These are phyloP conservation scores for Mellilla xanthometata DNA, from an alignment of 2,888 invertebrate genomes.

Conservation along the genomic window DNA sequence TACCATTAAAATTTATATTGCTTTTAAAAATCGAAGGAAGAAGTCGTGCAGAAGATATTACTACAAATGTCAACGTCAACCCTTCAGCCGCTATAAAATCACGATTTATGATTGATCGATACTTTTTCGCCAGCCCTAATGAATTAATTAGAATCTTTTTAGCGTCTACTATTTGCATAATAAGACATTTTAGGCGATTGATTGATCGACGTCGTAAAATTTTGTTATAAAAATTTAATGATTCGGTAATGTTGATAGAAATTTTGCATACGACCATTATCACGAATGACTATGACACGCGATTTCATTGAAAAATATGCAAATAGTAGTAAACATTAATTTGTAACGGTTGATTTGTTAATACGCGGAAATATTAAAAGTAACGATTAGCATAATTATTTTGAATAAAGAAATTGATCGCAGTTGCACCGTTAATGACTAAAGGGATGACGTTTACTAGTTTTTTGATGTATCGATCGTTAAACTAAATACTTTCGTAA, in stretches of 20 bases:
- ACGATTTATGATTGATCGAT: conserved; percentile 58
- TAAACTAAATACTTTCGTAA: conserved; percentile 54
- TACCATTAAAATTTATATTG: conserved; percentile 79
- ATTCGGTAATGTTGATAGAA: conserved; percentile 50
- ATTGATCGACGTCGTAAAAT: conserved; percentile 74
- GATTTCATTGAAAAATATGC: conserved; percentile 71
- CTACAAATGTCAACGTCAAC: conserved; percentile 52
- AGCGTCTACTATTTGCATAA: conserved; percentile 63
- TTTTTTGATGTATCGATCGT: conserved; percentile 66
- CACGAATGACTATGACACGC: conserved; percentile 57
- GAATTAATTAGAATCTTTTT: conserved; percentile 60
- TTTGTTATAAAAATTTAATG: conserved; percentile 56
- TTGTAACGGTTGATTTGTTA: conserved; percentile 82
- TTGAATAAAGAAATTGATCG: conserved; percentile 38
- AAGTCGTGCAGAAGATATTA: conserved; percentile 71
- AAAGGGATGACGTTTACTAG: conserved; percentile 69
- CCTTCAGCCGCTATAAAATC: conserved; percentile 54
- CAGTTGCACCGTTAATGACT: conserved; percentile 46
- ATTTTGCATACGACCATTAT: conserved; percentile 48
- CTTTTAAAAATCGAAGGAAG: conserved; percentile 66
- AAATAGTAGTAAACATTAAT: conserved; percentile 77
- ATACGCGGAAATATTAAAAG: conserved; percentile 61
- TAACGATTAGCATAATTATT: conserved; percentile 69
- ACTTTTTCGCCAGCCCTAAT: conserved; percentile 48
- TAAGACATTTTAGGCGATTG: conserved; percentile 49